Evolutionary conservation across 1,140 invertebrate species (phyloP).

Genomic region (Euura saliciscinereae): DNA sequence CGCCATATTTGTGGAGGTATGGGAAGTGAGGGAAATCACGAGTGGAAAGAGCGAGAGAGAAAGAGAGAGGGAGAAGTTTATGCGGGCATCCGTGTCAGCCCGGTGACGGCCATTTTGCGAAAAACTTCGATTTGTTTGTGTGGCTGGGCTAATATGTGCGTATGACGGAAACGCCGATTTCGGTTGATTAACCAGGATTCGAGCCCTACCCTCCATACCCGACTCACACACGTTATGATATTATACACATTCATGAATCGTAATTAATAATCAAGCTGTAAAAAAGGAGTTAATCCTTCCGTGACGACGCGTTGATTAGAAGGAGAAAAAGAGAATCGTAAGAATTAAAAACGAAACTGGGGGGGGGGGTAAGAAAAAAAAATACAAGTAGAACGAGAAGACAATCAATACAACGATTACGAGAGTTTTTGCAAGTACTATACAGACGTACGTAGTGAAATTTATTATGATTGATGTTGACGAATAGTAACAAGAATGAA

Average conservation of each 20-base stretch:
- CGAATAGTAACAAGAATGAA: background rate
- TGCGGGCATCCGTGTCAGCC: constrained; percentile 56
- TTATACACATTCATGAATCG: too few relatives aligned
- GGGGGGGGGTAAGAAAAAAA: background rate
- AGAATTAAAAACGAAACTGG: background rate
- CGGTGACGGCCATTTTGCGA: constrained; percentile 61
- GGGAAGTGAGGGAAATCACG: constrained; percentile 58
- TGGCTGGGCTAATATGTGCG: constrained; percentile 11
- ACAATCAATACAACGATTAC: background rate
- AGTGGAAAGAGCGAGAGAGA: constrained; percentile 43
- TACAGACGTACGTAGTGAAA: background rate
- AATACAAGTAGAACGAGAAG: background rate
- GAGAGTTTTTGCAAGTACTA: background rate
- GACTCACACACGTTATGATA: too few relatives aligned
- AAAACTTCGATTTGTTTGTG: constrained; percentile 59
- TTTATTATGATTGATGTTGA: constrained; percentile 3
- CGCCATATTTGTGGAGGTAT: constrained; percentile 61
- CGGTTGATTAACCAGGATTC: too few relatives aligned
- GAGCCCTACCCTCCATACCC: too few relatives aligned
- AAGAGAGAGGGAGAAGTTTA: constrained; percentile 36
- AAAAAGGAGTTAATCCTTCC: too few relatives aligned
- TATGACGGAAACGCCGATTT: background rate
- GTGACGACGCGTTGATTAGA: too few relatives aligned
- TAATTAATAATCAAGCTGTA: too few relatives aligned
- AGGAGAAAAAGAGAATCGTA: background rate